A percentile compares a stretch with the other conserved stretches of the same genome.
phyloP scores from a whole-genome alignment of 2,797 vertebrate genomes.

The Eospalax fontanierii region DNA sequence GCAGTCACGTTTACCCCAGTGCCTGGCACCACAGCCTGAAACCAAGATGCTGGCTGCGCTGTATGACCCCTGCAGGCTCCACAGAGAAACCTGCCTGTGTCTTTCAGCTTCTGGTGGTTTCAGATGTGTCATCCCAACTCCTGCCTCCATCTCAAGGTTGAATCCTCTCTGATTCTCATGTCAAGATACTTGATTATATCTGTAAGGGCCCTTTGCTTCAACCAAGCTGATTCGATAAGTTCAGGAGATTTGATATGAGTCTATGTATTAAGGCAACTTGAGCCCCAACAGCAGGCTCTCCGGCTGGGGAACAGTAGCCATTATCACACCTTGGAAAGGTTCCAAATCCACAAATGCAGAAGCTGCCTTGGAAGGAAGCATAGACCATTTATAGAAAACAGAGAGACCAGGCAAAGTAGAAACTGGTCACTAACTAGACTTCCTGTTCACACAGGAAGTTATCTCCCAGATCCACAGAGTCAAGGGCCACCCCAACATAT shows the following conservation, averaged over 20 bases:
- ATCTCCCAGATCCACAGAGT: rapidly evolving
- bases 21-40: background rate
- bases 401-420: rapidly evolving
- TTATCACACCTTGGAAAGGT: background rate
- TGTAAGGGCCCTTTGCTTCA: too few species aligned
- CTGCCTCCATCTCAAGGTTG: too few species aligned
- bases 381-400: rapidly evolving
- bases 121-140: rapidly evolving
- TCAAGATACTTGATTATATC: too few species aligned
- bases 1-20: rapidly evolving
- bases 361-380: background rate
- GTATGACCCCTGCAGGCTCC: background rate
- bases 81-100: background rate
- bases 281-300: rapidly evolving
- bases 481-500: rapidly evolving
- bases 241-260: too few species aligned
- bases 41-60: too few species aligned
- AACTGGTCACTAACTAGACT: too few species aligned
- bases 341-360: background rate
- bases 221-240: too few species aligned
- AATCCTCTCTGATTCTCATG: background rate
- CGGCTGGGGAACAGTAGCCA: too few species aligned
- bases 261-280: too few species aligned
- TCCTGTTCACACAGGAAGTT: rapidly evolving
- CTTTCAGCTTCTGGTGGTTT: background rate